These are phyloP conservation scores for Oligia strigilis DNA, from an alignment of 2,888 invertebrate genomes.

Conservation along the genomic window DNA sequence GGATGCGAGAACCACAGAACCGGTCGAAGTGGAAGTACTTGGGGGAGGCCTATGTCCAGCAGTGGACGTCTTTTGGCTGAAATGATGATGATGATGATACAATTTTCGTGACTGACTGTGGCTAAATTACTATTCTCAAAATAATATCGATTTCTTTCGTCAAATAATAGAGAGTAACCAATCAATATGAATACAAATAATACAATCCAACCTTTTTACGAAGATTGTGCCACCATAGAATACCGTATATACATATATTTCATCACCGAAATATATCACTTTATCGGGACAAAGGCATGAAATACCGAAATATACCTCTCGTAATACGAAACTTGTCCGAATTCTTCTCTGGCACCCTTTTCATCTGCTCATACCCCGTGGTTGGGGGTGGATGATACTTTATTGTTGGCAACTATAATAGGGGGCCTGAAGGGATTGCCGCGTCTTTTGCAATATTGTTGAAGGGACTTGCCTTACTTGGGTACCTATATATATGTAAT, in stretches of 20 bases:
- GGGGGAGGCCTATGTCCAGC: no score
- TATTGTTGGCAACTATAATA: constrained; percentile 55
- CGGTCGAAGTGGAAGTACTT: no score
- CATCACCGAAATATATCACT: constrained; percentile 43
- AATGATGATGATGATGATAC: no score
- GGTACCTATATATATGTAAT: background rate
- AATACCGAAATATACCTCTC: constrained; percentile 46
- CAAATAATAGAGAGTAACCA: constrained; percentile 3
- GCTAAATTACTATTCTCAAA: background rate
- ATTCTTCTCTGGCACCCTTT: constrained; percentile 65
- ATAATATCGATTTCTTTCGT: background rate
- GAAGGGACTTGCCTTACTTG: background rate
- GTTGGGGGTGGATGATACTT: constrained; percentile 55
- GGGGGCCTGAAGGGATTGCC: constrained; percentile 42
- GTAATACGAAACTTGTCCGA: constrained; percentile 69
- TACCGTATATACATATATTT: constrained; percentile 29
- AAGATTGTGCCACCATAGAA: constrained; percentile 34
- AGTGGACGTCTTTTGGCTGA: no score
- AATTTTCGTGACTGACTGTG: background rate
- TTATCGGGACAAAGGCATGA: constrained; percentile 40
- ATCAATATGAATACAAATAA: constrained; percentile 13
- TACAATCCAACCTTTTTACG: constrained; percentile 33
- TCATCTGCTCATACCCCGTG: constrained; percentile 52
- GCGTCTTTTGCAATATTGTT: constrained; percentile 40
- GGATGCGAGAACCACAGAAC: no score